Evolutionary conservation across 2,113 vertebrate genomes (phyloP).

Genomic region (Monopterus albus): DNA sequence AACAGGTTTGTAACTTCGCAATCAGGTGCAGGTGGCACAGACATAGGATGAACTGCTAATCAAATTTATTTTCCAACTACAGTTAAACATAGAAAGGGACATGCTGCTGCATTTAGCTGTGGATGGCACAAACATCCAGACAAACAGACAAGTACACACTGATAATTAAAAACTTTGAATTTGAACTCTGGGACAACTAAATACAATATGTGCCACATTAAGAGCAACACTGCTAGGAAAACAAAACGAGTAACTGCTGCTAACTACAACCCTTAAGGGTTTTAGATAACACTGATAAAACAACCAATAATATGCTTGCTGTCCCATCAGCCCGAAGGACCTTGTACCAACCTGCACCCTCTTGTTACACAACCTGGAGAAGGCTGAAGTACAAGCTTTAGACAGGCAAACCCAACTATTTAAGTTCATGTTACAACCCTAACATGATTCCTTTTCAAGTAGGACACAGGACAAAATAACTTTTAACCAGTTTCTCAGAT

Average conservation of each 20-base stretch:
- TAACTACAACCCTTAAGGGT: neutral
- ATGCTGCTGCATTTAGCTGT: neutral
- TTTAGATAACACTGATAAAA: conserved; percentile 19
- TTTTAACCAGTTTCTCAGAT: conserved; percentile 11
- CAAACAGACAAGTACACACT: neutral
- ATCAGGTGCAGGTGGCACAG: too few relatives aligned
- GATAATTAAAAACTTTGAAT: neutral
- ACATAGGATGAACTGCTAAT: too few relatives aligned
- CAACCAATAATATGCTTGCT: conserved; percentile 5
- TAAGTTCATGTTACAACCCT: conserved; percentile 2
- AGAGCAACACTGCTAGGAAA: neutral
- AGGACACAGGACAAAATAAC: conserved; percentile 8
- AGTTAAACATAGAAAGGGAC: too few relatives aligned
- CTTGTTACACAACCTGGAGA: conserved; percentile 36
- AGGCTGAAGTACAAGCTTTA: conserved; percentile 29
- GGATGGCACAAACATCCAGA: neutral
- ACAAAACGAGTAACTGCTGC: neutral
- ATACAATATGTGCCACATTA: too few relatives aligned
- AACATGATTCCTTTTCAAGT: conserved; percentile 3
- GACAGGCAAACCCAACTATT: conserved; percentile 7
- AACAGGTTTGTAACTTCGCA: too few relatives aligned
- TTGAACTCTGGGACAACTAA: neutral
- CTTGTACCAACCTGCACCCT: conserved; percentile 9
- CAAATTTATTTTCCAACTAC: too few relatives aligned
- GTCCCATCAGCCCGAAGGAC: conserved; percentile 1